Evolutionary conservation across 2,888 invertebrate genomes (phyloP), one percentile per base, ranked within the genome.

Genomic region (Aromia moschata): DNA sequence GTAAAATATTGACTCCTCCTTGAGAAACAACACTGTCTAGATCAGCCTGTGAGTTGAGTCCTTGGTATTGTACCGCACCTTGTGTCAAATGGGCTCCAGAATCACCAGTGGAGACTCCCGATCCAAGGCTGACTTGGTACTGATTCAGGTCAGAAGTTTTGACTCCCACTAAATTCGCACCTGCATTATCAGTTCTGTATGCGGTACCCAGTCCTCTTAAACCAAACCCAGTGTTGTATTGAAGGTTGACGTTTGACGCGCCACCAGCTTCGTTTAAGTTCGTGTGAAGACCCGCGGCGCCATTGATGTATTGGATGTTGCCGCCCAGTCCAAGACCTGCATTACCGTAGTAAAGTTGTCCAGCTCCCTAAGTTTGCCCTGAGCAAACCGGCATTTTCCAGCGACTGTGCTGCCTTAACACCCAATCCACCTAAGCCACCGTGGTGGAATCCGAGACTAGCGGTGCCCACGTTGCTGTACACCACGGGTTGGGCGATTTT

Each of bases 401-500:
- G 52, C 11, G 72, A 64, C 38, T 70, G 67, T 2, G 67, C 61
- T 4, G 71, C 71, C 31, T 73, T 70, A 12, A 62, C 51, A n/a
- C 70, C 67, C 17, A 75, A 58, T 1, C 69, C 70, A 15, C 70
- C 65, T 10, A 74, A 59, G 15, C 30, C 38, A 14, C 40, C 31
- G 17, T n/a, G 49, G 11, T 49, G 55, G 16, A 45, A 56, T 15
- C 60, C 64, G 4, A 58, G 38, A 10, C 58, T 51, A 11, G 41
- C 59, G 11, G 43, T 55, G 16, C 70, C 74, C 14, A 74, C 73
- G 45, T 74, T 77, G 47, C 72, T 76, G 60, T 77, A 77, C 2
- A 76, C 62, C 10, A 70, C 59, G 1, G 76, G 72, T 55, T 71
- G 67, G 36, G 67, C 60, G 5, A 75, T 47, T 17, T 69, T 68